Evolutionary conservation across 2,888 invertebrate species (phyloP), one percentile per base, ranked within the genome.

Genomic region (Noctua janthina): DNA sequence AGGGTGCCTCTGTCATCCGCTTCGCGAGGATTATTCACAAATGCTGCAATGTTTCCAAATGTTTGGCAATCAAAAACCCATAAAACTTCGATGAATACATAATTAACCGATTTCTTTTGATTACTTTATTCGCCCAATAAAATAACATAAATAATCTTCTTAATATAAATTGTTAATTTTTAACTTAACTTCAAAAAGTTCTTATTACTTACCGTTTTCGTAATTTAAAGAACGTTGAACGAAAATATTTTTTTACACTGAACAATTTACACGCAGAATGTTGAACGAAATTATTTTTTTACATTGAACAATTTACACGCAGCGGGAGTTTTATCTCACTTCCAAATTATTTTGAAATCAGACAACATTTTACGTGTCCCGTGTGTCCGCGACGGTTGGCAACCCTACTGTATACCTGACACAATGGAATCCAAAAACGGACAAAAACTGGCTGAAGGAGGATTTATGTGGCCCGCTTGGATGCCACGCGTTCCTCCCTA

Each of bases 341-440:
- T 82, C 70, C 79, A 83, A 87, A 86, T 88, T 83, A 86, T 87
- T 84, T 87, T 78, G 73, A 69, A 76, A 76, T 82, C 74, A 17
- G 72, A 89, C 83, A 88, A 76, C 74, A 78, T 86, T 79, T 69
- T 39, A 69, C 78, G n/a, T 82, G 89, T 90, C 90, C 81, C 46
- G 39, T 7, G 49, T n/a, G 70, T 70, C 67, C 81, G 68, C 62
- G 46, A 70, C 76, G 79, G 74, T 54, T 90, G 92, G 92, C 79
- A 86, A 87, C 89, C 91, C 89, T 91, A 90, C 88, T 89, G 89
- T 92, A 89, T 94, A 94, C 94, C 94, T 94, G 94, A 93, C 95
- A 94, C 93, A 92, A 92, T 90, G 95, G 95, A 88, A 95, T 95
- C 91, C 93, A 90, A 95, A 95, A 95, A 94, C 85, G 93, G 86